Base-by-base conservation (phyloP, 2,113 vertebrate species). In the Pagrus major region DNA sequence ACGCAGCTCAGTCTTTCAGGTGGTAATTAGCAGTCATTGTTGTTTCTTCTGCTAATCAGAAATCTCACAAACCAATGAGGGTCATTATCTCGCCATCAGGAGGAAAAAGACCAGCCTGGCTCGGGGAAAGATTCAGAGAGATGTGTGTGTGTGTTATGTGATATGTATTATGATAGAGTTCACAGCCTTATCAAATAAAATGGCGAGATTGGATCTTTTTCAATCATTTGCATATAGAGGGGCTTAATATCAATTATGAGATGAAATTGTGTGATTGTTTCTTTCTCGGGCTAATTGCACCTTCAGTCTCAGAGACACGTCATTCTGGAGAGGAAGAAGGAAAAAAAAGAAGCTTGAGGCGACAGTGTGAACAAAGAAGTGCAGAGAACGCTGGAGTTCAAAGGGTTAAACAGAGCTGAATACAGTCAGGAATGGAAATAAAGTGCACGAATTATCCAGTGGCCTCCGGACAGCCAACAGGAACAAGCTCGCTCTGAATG, bases 1-100 rank as follows among this genome's bases (percentile, higher is more conserved):
- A 86, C 20, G 1, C 77, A 44, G 75, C 71, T 87, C 88, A 86
- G 91, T 93, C 89, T 93, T 90, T 90, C 90, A 89, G 92, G 83
- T 91, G 88, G 76, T 94, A 94, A 94, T 94, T 94, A 94, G 87
- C 88, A 84, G 88, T 80, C 86, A 92, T 92, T 93, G 91, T 93
- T 91, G 81, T 89, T n/a, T 92, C 80, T 88, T 84, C 76, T 70
- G 86, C 90, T 92, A 91, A 94, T 94, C 92, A 93, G 80, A 93
- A 91, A 90, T 93, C 90, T 92, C 83, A 65, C 79, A 85, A 80
- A 88, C 76, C 82, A 83, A 82, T 71, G 67, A 91, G 89, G 92
- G 90, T 92, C 90, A 90, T 91, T 92, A 93, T 89, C 93, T 91
- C 73, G 15, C 80, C 83, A 92, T 94, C 91, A 86, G 86, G 75